A percentile compares a stretch with the other conserved stretches of the same genome.
These are phyloP conservation scores for Eriosoma lanigerum DNA, from an alignment of 1,140 invertebrate genomes.

Conservation along the genomic window DNA sequence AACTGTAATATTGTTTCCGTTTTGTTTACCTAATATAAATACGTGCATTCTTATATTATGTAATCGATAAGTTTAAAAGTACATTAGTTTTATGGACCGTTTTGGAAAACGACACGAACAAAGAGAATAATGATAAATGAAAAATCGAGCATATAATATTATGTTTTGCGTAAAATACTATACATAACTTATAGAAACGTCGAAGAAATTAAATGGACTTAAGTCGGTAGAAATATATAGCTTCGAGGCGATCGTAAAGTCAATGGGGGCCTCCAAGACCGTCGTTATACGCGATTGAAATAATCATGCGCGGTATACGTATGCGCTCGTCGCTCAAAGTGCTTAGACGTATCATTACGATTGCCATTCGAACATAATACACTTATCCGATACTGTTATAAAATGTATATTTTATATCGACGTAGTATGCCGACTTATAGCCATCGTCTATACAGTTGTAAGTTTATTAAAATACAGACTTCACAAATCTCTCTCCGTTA, in stretches of 20 bases:
- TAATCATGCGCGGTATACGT: not conserved
- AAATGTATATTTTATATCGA: too few species aligned
- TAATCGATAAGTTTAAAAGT: too few species aligned
- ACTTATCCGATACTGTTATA: too few species aligned
- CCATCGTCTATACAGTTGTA: too few species aligned
- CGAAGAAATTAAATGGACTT: conserved; percentile 8
- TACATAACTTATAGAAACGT: not conserved
- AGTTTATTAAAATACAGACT: too few species aligned
- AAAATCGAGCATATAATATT: too few species aligned
- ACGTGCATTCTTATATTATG: too few species aligned
- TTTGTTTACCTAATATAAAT: too few species aligned
- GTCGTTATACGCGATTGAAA: not conserved
- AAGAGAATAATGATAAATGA: too few species aligned
- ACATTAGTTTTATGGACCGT: too few species aligned
- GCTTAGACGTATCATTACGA: not conserved
- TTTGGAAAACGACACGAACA: too few species aligned
- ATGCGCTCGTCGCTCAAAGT: not conserved
- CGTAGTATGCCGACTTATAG: not conserved
- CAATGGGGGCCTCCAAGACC: not conserved
- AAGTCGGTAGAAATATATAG: not conserved
- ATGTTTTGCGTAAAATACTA: not conserved
- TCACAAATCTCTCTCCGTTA: not conserved
- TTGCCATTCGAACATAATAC: not conserved
- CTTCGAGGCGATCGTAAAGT: not conserved
- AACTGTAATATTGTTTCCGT: too few species aligned